Conservation (phyloP, 1,140 invertebrate genomes). For the Tetragnatha versicolor region DNA sequence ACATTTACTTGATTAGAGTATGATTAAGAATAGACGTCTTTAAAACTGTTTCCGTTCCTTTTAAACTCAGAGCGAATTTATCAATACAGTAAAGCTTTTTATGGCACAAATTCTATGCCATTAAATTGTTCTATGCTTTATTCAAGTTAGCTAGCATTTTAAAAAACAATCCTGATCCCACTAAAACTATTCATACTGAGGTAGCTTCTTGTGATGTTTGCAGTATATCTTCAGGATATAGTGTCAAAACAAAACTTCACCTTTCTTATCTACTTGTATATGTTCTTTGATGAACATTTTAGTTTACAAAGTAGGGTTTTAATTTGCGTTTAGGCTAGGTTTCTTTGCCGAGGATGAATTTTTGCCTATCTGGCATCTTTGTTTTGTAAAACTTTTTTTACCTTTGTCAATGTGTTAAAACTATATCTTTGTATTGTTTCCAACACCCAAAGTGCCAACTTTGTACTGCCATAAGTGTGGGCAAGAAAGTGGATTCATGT, state of each 20-base stretch:
- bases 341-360: background rate
- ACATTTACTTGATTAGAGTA: no score
- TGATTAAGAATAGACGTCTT: background rate
- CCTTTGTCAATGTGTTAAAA: background rate
- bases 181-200: no score
- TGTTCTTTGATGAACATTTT: conserved; percentile 21
- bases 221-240: conserved; percentile 49
- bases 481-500: conserved; percentile 15
- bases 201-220: conserved; percentile 5
- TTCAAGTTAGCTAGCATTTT: no score
- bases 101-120: no score
- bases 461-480: conserved; percentile 44
- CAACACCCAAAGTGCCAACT: conserved; percentile 46
- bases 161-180: no score
- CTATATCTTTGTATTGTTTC: conserved; percentile 1
- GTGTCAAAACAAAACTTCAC: conserved; percentile 10
- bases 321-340: background rate
- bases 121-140: no score
- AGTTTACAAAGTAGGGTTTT: conserved; percentile 29
- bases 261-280: conserved; percentile 13
- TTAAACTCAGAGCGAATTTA: no score
- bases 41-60: no score
- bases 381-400: background rate
- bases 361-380: background rate
- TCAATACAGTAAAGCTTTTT: no score